Evolutionary conservation across 2,888 invertebrate genomes (phyloP), one percentile per base, ranked within the genome.

Genomic region (Monochamus alternatus): DNA sequence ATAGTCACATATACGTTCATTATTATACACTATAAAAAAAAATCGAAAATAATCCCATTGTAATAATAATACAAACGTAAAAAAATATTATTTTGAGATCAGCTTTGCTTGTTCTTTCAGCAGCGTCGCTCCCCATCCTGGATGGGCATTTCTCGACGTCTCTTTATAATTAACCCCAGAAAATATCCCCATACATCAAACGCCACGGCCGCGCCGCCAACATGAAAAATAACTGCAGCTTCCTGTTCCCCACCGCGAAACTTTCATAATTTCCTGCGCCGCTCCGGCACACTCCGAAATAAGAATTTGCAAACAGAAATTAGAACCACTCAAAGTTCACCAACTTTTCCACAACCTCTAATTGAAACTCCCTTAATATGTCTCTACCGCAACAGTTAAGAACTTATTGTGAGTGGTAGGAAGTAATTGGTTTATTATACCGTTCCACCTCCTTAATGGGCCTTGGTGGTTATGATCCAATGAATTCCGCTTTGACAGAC

Each of bases 181-280:
- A 74, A 76, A 74, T 73, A 76, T 75, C 60, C 65, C 80, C 84
- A 83, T 84, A 84, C 80, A 84, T 85, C 84, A 81, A 81, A 81
- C 62, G 77, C 77, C 78, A 78, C 74, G 75, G 77, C 80, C 80
- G 78, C 77, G 77, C 80, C 80, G 78, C 77, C 78, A 82, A 85
- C 82, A 81, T 78, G 85, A 85, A 85, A 85, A 85, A 85, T 85
- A 84, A 84, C 84, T 83, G 82, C 81, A 82, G 84, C 83, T 84
- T 83, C 83, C 84, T 84, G 82, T 81, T 78, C 76, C 72, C 71
- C 75, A 76, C 76, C 76, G 82, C 79, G 78, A 85, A 87, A 87
- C 86, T 87, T 87, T 86, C 85, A 87, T 85, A 87, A 87, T 87
- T 87, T 87, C 86, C 86, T 86, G 83, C 85, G 85, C 85, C 84